A percentile compares a stretch with the other conserved stretches of the same genome.
Conservation (phyloP, 2,888 invertebrate genomes). For the Pollenia amentaria region DNA sequence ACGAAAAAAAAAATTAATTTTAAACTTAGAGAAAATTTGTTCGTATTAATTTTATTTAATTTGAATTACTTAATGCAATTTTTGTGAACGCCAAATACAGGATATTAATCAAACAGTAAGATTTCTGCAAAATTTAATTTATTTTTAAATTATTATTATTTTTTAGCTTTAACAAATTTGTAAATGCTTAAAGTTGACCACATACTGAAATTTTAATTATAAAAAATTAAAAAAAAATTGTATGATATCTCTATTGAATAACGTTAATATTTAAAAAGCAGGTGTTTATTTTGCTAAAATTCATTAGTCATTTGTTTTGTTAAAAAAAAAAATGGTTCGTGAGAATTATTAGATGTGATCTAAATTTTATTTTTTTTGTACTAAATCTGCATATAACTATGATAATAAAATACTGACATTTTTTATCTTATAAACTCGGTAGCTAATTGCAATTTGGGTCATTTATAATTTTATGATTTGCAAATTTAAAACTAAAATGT, state of each 20-base stretch:
- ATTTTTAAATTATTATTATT: too few species aligned
- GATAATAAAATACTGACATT: neutral
- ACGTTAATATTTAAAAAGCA: neutral
- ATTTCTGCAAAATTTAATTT: neutral
- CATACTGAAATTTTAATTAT: too few species aligned
- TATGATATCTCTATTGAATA: too few species aligned
- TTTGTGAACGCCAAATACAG: too few species aligned
- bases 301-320: slow-evolving; percentile 19
- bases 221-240: too few species aligned
- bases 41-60: too few species aligned
- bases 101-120: neutral
- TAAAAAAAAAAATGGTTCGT: neutral
- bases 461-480: neutral
- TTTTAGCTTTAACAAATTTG: too few species aligned
- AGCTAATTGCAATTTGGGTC: neutral
- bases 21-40: neutral
- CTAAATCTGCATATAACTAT: slow-evolving; percentile 8
- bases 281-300: slow-evolving; percentile 6
- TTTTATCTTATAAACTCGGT: neutral
- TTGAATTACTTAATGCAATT: too few species aligned
- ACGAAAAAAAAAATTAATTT: too few species aligned
- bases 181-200: neutral
- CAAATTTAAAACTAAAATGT: neutral
- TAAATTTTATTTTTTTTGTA: neutral
- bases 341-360: slow-evolving; percentile 22